Base-by-base conservation (phyloP, 2,797 vertebrate genomes). In the Lateolabrax maculatus region DNA sequence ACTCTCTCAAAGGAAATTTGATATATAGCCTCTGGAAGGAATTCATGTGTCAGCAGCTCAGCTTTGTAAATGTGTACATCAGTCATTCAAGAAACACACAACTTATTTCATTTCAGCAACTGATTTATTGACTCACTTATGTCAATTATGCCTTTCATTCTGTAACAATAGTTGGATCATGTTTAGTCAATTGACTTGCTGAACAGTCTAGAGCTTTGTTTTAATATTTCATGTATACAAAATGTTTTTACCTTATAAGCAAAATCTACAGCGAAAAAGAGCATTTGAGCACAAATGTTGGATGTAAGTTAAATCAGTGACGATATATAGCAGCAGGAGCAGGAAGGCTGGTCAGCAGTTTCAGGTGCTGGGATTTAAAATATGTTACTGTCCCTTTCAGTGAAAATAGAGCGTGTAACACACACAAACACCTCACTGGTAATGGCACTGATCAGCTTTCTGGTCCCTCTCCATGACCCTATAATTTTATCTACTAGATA, bases 1-100 rank as follows among this genome's bases (percentile, higher is more conserved):
- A 53, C 8, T 29, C 7, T 52, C 21, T 19, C 7, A 37, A 23
- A 39, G 49, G 27, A 72, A 60, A 65, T 44, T 27, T 43, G 36
- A 71, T 36, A 15, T 21, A 12, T 11, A 39, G 9, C 27, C 41
- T 31, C 15, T 41, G 23, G 29, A 48, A 44, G 23, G 63, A 60
- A 53, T 27, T 31, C 27, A 44, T 18, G 36, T 63, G 43, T 53
- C 64, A 34, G 44, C 51, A 25, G 57, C 46, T 83, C 55, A 43
- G 21, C 9, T 34, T 6, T 29, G 16, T 36, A 16, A 71, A 57
- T 23, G 9, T 36, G 12, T 37, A 6, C 19, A 57, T 71, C 49
- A 71, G 51, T 76, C 49, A 63, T 39, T 75, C 11, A 60, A 52
- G 48, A 55, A 53, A 36, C 56, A 39, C 29, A 34, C 64, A 60